These are phyloP conservation scores for Dolichopus griseipennis DNA, from an alignment of 2,888 invertebrate genomes.

Conservation along the genomic window DNA sequence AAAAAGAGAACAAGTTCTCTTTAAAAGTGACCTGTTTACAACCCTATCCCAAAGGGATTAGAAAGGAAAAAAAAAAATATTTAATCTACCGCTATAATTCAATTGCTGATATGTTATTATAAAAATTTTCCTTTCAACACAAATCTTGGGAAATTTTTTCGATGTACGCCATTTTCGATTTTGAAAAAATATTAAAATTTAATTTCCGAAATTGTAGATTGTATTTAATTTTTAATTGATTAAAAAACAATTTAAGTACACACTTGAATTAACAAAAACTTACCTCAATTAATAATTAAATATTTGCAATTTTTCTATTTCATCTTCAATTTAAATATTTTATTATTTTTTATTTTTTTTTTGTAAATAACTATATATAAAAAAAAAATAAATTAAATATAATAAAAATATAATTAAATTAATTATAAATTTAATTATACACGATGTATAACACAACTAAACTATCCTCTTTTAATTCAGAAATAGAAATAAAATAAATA, in stretches of 20 bases:
- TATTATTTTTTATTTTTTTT: no score
- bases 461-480: not conserved
- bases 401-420: no score
- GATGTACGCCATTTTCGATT: slow-evolving; percentile 9
- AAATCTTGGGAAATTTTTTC: slow-evolving; percentile 9
- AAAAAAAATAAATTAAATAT: no score
- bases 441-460: not conserved
- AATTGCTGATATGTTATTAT: not conserved
- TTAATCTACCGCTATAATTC: not conserved
- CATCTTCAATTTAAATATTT: no score
- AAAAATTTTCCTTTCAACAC: not conserved
- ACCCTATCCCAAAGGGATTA: no score
- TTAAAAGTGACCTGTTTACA: no score
- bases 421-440: not conserved
- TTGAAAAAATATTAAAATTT: not conserved
- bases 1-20: no score
- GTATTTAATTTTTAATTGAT: not conserved
- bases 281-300: not conserved
- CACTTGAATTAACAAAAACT: not conserved
- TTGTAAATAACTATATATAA: no score
- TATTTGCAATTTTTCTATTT: no score
- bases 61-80: no score
- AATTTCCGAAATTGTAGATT: not conserved
- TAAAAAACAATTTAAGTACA: no score
- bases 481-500: not conserved